Conservation (phyloP, 2,113 vertebrate genomes). For the Gnathochromis pfefferi region DNA sequence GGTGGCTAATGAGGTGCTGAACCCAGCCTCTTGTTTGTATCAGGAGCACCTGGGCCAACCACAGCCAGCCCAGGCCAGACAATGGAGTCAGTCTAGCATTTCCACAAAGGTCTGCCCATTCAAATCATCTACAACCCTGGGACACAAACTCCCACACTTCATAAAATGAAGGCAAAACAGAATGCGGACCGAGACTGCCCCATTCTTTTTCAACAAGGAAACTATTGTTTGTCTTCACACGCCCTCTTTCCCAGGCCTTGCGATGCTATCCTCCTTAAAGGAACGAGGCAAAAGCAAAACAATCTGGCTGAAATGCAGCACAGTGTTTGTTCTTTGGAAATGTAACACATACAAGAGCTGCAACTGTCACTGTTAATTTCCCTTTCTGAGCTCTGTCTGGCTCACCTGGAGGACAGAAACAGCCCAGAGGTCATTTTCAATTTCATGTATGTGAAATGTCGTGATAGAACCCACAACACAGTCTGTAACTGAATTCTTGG, state of each 20-base stretch:
- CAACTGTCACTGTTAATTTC: background rate
- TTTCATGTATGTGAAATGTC: background rate
- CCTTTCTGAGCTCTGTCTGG: background rate
- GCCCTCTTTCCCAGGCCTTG: constrained; percentile 22
- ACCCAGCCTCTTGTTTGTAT: constrained; percentile 44
- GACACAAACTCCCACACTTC: constrained; percentile 62
- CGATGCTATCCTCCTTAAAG: constrained; percentile 19
- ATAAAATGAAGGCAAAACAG: constrained; percentile 58
- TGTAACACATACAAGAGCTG: background rate
- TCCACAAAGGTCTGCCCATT: constrained; percentile 42
- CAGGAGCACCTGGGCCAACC: constrained; percentile 52
- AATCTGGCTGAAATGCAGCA: background rate
- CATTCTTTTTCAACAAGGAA: constrained; percentile 60
- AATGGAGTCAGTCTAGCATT: constrained; percentile 46
- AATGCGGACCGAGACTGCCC: constrained; percentile 29
- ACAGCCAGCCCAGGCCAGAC: constrained; percentile 30
- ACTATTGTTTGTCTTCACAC: constrained; percentile 52
- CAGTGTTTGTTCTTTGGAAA: constrained; percentile 14
- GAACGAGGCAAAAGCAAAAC: constrained; percentile 5
- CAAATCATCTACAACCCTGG: constrained; percentile 47
- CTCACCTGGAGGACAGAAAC: constrained; percentile 6
- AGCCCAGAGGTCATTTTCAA: background rate
- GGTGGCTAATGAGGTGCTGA: constrained; percentile 52
- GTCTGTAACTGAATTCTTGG: background rate
- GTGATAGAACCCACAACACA: background rate